Evolutionary conservation across 2,888 invertebrate species (phyloP), one percentile per base, ranked within the genome.

Genomic region (Oeneis ivallda): DNA sequence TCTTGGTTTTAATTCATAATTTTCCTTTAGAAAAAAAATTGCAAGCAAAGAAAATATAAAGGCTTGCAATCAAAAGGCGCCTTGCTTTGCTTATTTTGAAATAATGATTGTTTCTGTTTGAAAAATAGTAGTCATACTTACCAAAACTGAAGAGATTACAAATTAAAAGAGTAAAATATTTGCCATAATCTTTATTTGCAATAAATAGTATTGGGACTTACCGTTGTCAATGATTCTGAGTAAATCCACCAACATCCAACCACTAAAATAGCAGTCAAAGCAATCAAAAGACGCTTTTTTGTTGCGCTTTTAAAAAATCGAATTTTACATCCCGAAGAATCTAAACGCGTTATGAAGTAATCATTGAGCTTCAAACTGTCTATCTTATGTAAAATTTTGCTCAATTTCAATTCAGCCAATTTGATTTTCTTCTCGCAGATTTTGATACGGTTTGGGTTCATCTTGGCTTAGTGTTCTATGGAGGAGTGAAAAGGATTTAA

Each of bases 351-450:
- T 62, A 85, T 73, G 63, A 80, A 81, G 0, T 79, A 74, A 70
- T 75, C 76, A 62, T 71, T 81, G 4, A 92, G 74, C 69, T 87
- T 85, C 3, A 84, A 76, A 67, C 66, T 71, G 1, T 87, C 79
- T 1, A 90, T 85, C 79, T 88, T 91, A 17, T 73, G 77, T 0
- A 90, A 57, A 62, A 92, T 86, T 77, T 86, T 89, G 4, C 75
- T 69, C 2, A 91, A 49, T 81, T 86, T 89, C 2, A 80, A 59
- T 75, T 91, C 89, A 0, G 87, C 86, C 0, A 74, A 71, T 84
- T 90, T 92, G 4, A 79, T 64, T 71, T 84, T 88, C 74, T 88
- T 89, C 0, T 87, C 85, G 45, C 80, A 81, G 4, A 75, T 69
- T 75, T 86, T 89, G 0, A 72, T 66, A 11, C 73, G 75, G n/a